Percentiles rank a stretch among this genome's conserved stretches.
These are phyloP conservation scores for Coronaproctus castanopsis DNA, from an alignment of 2,888 invertebrate genomes.

Conservation along the genomic window DNA sequence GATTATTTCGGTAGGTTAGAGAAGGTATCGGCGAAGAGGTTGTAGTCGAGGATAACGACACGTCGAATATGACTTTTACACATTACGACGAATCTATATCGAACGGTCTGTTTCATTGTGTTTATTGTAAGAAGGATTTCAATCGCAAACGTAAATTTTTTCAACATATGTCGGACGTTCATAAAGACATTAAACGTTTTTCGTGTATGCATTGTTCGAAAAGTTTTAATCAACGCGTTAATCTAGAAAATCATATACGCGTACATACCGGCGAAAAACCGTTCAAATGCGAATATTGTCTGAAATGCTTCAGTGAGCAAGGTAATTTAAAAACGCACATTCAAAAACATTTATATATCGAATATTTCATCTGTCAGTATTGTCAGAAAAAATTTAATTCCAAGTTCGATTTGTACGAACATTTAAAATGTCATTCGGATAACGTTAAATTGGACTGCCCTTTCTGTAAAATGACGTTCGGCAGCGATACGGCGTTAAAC, in stretches of 20 bases:
- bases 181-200: slow-evolving; percentile 9
- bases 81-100: not conserved
- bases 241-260: slow-evolving; percentile 11
- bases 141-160: slow-evolving; percentile 4
- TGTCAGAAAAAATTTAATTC: slow-evolving; percentile 5
- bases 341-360: slow-evolving; percentile 11
- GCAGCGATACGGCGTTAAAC: slow-evolving; percentile 6
- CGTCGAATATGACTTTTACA: not conserved
- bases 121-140: slow-evolving; percentile 6
- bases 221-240: slow-evolving; percentile 11
- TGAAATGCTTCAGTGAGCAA: slow-evolving; percentile 11
- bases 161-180: slow-evolving; percentile 3
- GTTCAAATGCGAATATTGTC: slow-evolving; percentile 6
- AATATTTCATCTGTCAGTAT: slow-evolving; percentile 9
- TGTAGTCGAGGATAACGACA: slow-evolving; percentile 7
- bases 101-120: slow-evolving; percentile 3
- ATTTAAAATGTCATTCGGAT: slow-evolving; percentile 3
- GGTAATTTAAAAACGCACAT: slow-evolving; percentile 12
- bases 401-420: slow-evolving; percentile 8
- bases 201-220: slow-evolving; percentile 8
- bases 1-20: too few species aligned
- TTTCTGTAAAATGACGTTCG: slow-evolving; percentile 1
- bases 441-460: slow-evolving; percentile 1
- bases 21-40: slow-evolving; percentile 7
- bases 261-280: slow-evolving; percentile 13